Base-by-base conservation (phyloP, 2,888 invertebrate species). In the Congeria kusceri region DNA sequence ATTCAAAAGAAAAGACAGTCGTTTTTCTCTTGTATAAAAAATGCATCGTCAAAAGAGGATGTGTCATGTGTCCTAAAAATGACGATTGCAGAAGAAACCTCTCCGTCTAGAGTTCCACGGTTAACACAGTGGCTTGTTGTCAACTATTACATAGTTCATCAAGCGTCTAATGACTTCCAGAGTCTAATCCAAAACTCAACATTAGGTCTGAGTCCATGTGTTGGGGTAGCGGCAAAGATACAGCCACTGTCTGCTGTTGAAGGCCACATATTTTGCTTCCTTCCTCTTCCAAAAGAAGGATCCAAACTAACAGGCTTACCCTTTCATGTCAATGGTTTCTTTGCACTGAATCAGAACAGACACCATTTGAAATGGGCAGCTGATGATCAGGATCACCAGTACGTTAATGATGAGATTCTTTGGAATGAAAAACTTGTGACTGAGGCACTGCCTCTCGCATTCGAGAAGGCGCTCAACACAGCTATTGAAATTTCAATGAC, bases 271-370 rank as follows among this genome's bases (percentile, higher is more conserved):
- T 76, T 68, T 77, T 91, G 91, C 65, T 91, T 90, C 70, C 80
- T 91, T 28, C 92, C 92, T 7, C 85, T 92, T n/a, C 90, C 92
- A 1, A 61, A 80, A 27, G 89, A 89, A 44, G 76, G 78, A 46
- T 80, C 85, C 61, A 86, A 84, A 53, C 82, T 85, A 25, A 91
- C 92, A 3, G 91, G 91, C 4, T 84, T 92, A 4, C 91, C 92
- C 0, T 86, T 92, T 11, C 92, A 92, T 78, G 88, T 92, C n/a
- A 92, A 92, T 77, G 92, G 91, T 9, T 91, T 86, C 74, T 92
- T 92, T 80, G 89, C 91, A 11, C 69, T 92, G 9, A 90, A 86
- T 61, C 89, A 90, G 58, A 91, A 91, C 80, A 84, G 92, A 28
- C 86, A 90, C n/a, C 89, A 91, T 71, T 73, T 92, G 25, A 92